Evolutionary conservation across 2,797 vertebrate species (phyloP), one percentile per base, ranked within the genome.

Genomic region (Fringilla coelebs): DNA sequence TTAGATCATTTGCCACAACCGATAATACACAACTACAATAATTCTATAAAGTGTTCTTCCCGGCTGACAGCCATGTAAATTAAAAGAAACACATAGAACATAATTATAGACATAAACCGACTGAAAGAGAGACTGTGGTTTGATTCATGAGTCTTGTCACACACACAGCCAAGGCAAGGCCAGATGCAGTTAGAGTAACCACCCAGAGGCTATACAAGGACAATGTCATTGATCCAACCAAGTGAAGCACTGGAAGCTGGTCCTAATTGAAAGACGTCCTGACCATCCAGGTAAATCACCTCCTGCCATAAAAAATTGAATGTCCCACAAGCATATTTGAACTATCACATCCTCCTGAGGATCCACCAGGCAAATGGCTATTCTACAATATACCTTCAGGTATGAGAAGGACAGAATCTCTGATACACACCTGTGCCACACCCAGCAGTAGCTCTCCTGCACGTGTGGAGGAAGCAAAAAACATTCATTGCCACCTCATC

Each of bases 1-100:
- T 95, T 77, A 92, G 83, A 93, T 73, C 2, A 46, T 34, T 93
- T 93, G 18, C 17, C 89, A 26, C 68, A 87, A 96, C 24, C 76
- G 67, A 84, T 91, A 82, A 80, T 14, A 57, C 41, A 67, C 18
- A 63, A 89, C 13, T 57, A 28, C 8, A 70, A 76, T 68, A 81
- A 93, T 80, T 88, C 46, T 92, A 29, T 38, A 73, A 88, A 63
- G 9, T 63, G 31, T 75, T 61, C 34, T 88, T 89, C 55, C 16
- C 51, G 66, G 36, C 26, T 72, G 88, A 94, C 66, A 46, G 45
- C 54, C 36, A 93, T 65, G 43, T 71, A 93, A 93, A 66, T 81
- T 68, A 63, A 66, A 94, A 90, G 29, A 77, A 87, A 75, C 32
- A 73, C 31, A 63, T 21, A 24, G 38, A 73, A 74, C 9, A 36